Base-by-base conservation (phyloP, 2,113 vertebrate genomes). In the Verasper variegatus region DNA sequence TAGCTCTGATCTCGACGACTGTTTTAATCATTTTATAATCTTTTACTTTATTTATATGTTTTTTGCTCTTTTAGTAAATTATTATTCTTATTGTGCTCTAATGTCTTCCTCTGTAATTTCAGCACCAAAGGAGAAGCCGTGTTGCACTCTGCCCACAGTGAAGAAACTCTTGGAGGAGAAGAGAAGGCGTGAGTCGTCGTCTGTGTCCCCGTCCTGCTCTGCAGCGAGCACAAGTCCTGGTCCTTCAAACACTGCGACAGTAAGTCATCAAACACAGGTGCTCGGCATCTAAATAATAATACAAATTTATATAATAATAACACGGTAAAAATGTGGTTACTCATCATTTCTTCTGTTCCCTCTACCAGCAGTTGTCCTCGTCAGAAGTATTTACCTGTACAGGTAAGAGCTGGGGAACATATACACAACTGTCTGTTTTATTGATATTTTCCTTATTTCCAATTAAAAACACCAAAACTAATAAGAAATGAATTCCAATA, bases 81-180 rank as follows among this genome's bases (percentile, higher is more conserved):
- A 3, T 21, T 21, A 2, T 21, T 51, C 40, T 4, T 3, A 18
- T 21, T 21, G 52, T 1, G 20, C 12, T n/a, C 12, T 5, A 13
- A n/a, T 21, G 52, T 54, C 52, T 11, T 42, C 57, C 27, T 17
- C 47, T 51, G 14, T 17, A 20, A 51, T 18, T 18, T 57, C 85
- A 95, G 95, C 93, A 47, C 90, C 93, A 68, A 95, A 95, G 85
- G 95, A 95, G 88, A 95, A 94, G 94, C 89, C 91, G 93, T 95
- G 94, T 90, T 94, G 94, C 90, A 93, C 94, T 14, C 94, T 95
- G 62, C 96, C 95, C 88, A 97, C 96, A 0, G 96, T 97, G 72
- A 95, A 96, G 90, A 96, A 97, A 83, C 96, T 97, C 75, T 86
- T 97, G 93, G 96, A 97, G 85, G 93, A 96, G 91, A 96, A 96